Base-by-base conservation (phyloP, 2,797 vertebrate genomes). In the Acomys russatus region DNA sequence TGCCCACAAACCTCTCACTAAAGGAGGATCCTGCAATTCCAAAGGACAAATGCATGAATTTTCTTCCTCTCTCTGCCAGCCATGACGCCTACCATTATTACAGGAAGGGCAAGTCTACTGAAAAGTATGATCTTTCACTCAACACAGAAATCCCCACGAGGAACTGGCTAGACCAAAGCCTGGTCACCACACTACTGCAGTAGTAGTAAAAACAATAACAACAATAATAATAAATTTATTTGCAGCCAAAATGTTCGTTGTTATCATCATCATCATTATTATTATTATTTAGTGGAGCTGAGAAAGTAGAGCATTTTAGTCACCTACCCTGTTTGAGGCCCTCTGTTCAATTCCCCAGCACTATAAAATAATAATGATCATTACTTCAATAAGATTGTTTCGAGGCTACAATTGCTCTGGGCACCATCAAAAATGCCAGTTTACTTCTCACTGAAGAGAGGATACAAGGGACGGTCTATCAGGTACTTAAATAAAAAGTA, bases 61-160 rank as follows among this genome's bases (percentile, higher is more conserved):
- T 92, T 73, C 25, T 68, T 44, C 22, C 18, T 66, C n/a, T 23
- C 15, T 1, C 44, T 23, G 6, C 38, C n/a, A 10, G 51, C 17
- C 38, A 9, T 7, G 73, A 30, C 38, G 38, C 61, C 17, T 44
- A 12, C 15, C 61, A 44, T 74, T 88, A 22, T 17, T 30, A 8
- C 38, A 49, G 4, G 30, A 9, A 23, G 35, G n/a, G 25, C 2
- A 38, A 35, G 35, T 30, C 56, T 44, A 85, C 88, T 77, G 79
- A 91, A 83, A 30, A 85, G 23, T 38, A 35, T 74, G 51, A 59
- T 76, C 8, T 23, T 90, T 85, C 68, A 94, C 68, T 86, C 91
- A 95, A 86, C 20, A 56, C n/a, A 95, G 83, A 95, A 96, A 96
- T 90, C n/a, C 59, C 61, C 80, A 82, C 23, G 66, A 84, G 8